These are phyloP conservation scores for Tiphia femorata DNA, from an alignment of 2,888 invertebrate species.

Conservation along the genomic window DNA sequence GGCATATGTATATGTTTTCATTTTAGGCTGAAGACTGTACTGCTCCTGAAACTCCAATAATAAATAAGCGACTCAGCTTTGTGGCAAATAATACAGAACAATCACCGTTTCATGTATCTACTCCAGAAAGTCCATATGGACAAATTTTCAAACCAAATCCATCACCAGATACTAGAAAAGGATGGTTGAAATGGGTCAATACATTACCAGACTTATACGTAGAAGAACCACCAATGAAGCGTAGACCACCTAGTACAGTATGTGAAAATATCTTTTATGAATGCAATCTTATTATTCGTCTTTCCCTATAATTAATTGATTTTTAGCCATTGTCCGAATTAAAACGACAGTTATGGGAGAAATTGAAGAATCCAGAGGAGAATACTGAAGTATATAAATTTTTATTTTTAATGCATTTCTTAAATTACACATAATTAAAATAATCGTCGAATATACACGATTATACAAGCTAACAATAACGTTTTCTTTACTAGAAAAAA, in stretches of 20 bases:
- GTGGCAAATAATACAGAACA: constrained; percentile 60
- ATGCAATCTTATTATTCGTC: no score
- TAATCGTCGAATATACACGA: no score
- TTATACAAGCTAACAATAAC: not conserved
- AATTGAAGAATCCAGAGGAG: constrained; percentile 53
- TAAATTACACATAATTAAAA: not conserved
- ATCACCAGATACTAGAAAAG: constrained; percentile 68
- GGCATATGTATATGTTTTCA: not conserved
- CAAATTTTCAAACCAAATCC: constrained; percentile 70
- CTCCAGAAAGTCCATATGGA: constrained; percentile 74
- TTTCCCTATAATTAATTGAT: no score
- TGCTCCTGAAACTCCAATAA: constrained; percentile 43
- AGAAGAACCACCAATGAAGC: constrained; percentile 59
- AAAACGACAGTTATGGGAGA: constrained; percentile 64
- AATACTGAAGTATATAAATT: constrained; percentile 36
- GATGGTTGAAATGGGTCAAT: constrained; percentile 70
- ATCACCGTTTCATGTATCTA: constrained; percentile 69
- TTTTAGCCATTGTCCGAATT: constrained; percentile 65
- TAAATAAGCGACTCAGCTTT: constrained; percentile 57
- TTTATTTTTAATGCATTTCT: not conserved
- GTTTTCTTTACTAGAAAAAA: not conserved
- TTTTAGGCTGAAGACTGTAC: not conserved
- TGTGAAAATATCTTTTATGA: constrained; percentile 23
- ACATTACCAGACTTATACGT: constrained; percentile 67
- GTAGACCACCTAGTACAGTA: constrained; percentile 66